phyloP scores from a whole-genome alignment of 23 tunicate species.

The Trididemnum nubilum region DNA sequence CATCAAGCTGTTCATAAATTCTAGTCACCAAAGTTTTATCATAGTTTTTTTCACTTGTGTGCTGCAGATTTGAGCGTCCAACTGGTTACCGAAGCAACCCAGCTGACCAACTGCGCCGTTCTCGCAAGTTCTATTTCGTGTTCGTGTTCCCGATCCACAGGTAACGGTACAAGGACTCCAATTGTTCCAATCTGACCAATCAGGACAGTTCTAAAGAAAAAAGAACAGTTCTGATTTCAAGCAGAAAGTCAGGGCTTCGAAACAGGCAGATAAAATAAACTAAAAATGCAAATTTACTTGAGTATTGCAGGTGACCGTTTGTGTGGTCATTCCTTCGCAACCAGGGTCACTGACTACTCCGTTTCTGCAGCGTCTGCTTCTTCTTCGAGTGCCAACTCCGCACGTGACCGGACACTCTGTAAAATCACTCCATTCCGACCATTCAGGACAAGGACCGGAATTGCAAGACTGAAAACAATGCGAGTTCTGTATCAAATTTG shows the following conservation, averaged over 20 bases:
- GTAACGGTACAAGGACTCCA: conserved; percentile 43
- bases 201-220: conserved; percentile 55
- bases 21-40: too few relatives aligned
- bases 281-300: conserved; percentile 5
- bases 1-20: too few relatives aligned
- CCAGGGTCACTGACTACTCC: conserved; percentile 56
- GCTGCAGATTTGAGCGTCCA: conserved; percentile 50
- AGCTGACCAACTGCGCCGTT: conserved; percentile 44
- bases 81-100: conserved; percentile 57
- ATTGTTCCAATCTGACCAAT: conserved; percentile 56
- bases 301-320: neutral
- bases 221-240: neutral
- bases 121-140: conserved; percentile 50
- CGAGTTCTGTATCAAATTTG: neutral
- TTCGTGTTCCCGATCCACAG: conserved; percentile 73
- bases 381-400: conserved; percentile 61
- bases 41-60: conserved; percentile 51
- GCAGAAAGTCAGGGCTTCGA: neutral
- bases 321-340: conserved; percentile 41
- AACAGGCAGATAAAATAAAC: neutral
- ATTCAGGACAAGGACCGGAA: conserved; percentile 50
- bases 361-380: conserved; percentile 44
- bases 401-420: conserved; percentile 56
- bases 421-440: conserved; percentile 57
- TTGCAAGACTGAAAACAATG: conserved; percentile 43